A percentile compares a stretch with the other conserved stretches of the same genome.
Evolutionary conservation across 2,888 invertebrate species (phyloP).

Genomic region (Aleiodes alternator): DNA sequence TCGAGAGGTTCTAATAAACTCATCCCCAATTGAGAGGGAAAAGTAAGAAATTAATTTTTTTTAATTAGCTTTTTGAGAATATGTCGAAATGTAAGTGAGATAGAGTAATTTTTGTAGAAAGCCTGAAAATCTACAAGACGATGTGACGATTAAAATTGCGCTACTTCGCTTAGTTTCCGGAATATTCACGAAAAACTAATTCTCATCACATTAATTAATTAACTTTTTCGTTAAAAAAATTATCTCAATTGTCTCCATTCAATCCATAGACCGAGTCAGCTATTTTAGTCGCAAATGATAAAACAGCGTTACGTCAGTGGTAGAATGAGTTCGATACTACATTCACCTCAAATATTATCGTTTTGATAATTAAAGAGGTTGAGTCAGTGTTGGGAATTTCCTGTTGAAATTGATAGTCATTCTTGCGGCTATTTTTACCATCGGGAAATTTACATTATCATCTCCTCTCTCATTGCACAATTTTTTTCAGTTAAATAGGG

Average conservation of each 20-base stretch:
- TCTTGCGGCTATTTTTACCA: neutral
- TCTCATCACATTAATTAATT: too few species aligned
- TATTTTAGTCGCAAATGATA: conserved; percentile 57
- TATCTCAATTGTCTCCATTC: conserved; percentile 1
- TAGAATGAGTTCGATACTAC: conserved; percentile 61
- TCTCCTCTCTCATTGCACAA: neutral
- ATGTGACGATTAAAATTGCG: too few species aligned
- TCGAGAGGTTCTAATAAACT: neutral
- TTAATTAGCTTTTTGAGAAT: neutral
- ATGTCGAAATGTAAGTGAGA: too few species aligned
- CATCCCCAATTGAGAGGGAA: too few species aligned
- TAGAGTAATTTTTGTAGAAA: too few species aligned
- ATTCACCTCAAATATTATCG: conserved; percentile 56
- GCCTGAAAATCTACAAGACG: too few species aligned
- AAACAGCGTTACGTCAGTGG: conserved; percentile 68
- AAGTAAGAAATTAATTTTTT: neutral
- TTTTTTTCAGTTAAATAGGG: neutral
- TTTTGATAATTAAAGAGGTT: conserved; percentile 61
- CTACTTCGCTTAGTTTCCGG: too few species aligned
- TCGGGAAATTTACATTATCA: conserved; percentile 8
- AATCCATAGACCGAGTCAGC: conserved; percentile 67
- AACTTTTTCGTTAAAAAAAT: conserved; percentile 5
- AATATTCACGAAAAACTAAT: neutral
- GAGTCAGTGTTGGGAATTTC: conserved; percentile 61
- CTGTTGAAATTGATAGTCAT: conserved; percentile 35